These are phyloP conservation scores for Diachasmimorpha longicaudata DNA, from an alignment of 1,140 invertebrate species.

Conservation along the genomic window DNA sequence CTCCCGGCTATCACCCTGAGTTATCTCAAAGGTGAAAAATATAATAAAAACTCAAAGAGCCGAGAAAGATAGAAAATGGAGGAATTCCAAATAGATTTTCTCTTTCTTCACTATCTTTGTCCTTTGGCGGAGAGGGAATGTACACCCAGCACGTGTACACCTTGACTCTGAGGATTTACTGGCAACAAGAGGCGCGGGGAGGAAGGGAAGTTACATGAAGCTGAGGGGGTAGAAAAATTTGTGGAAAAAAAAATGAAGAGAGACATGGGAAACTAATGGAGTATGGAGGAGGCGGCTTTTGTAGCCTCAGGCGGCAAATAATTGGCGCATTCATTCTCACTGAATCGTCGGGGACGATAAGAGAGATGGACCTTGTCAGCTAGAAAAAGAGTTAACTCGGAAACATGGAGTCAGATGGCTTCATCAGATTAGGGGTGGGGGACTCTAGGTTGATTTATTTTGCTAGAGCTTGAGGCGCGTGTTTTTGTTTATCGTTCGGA, in stretches of 20 bases:
- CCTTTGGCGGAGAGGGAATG: too few species aligned
- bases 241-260: neutral
- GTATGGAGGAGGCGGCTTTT: neutral
- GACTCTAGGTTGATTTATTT: neutral
- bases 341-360: neutral
- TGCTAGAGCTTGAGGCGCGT: neutral
- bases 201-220: neutral
- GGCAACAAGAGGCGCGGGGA: neutral
- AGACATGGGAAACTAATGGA: neutral
- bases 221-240: neutral
- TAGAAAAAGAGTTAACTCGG: neutral
- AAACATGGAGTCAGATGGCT: neutral
- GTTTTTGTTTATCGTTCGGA: neutral
- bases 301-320: neutral
- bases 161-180: constrained; percentile 19
- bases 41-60: neutral
- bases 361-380: neutral
- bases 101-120: too few species aligned
- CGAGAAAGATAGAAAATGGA: neutral
- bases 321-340: constrained; percentile 4
- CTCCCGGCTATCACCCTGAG: neutral
- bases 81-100: neutral
- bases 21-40: neutral
- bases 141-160: constrained; percentile 6
- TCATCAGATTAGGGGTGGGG: neutral